Percentiles rank a stretch among this genome's conserved stretches.
These are phyloP conservation scores for Hetaerina americana DNA, from an alignment of 1,140 invertebrate species.

Conservation along the genomic window DNA sequence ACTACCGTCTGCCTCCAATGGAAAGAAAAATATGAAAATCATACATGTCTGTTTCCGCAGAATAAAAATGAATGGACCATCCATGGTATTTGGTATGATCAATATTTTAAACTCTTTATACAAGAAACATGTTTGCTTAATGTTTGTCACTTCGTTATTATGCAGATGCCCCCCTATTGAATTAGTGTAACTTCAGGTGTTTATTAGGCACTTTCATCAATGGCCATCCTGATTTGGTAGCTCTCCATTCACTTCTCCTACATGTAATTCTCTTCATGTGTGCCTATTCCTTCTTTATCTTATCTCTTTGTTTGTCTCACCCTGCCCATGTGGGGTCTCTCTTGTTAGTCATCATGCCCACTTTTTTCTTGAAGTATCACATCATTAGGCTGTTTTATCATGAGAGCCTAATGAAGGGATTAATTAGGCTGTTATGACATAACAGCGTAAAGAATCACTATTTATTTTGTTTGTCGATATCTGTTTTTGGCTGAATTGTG, in stretches of 20 bases:
- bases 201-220: neutral
- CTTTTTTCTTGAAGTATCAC: too few species aligned
- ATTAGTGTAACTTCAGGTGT: neutral
- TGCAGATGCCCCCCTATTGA: neutral
- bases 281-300: too few species aligned
- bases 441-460: too few species aligned
- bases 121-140: neutral
- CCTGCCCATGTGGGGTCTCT: too few species aligned
- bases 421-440: too few species aligned
- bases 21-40: slow-evolving; percentile 39
- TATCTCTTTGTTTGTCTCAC: too few species aligned
- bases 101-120: neutral
- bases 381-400: too few species aligned
- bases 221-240: too few species aligned
- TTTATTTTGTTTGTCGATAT: too few species aligned
- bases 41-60: slow-evolving; percentile 47
- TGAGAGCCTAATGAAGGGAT: too few species aligned
- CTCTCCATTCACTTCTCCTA: neutral
- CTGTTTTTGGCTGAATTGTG: too few species aligned
- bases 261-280: neutral
- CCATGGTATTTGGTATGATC: slow-evolving; percentile 57
- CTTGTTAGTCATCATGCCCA: too few species aligned
- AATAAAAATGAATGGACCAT: slow-evolving; percentile 55
- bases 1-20: slow-evolving; percentile 57
- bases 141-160: neutral